A percentile compares a stretch with the other conserved stretches of the same genome.
Evolutionary conservation across 2,113 vertebrate genomes (phyloP).

Genomic region (Sitta europaea): DNA sequence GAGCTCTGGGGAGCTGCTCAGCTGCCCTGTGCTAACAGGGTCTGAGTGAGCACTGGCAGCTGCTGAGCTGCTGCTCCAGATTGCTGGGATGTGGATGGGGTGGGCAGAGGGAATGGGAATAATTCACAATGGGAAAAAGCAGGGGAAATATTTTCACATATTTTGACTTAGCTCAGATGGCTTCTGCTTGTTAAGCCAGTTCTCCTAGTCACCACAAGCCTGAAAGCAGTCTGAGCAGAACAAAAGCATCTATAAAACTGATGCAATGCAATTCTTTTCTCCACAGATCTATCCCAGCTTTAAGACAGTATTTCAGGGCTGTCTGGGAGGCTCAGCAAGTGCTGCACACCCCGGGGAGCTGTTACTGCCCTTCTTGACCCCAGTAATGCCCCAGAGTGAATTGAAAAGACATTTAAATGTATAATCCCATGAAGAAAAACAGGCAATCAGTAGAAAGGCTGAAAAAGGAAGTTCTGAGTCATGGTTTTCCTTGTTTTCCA

Average conservation of each 20-base stretch:
- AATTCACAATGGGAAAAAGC: neutral
- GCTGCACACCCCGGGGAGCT: neutral
- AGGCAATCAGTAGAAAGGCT: neutral
- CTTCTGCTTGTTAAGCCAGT: neutral
- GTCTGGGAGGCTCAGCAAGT: neutral
- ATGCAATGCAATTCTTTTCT: neutral
- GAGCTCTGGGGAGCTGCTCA: neutral
- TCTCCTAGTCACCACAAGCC: neutral
- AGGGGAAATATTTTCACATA: neutral
- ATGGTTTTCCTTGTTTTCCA: neutral
- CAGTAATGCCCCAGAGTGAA: rapidly evolving
- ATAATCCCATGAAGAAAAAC: neutral
- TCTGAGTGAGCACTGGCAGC: neutral
- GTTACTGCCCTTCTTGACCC: neutral
- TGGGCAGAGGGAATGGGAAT: neutral
- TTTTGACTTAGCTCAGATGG: neutral
- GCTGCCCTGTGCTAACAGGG: neutral
- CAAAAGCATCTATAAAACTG: neutral
- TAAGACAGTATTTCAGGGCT: neutral
- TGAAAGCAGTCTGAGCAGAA: neutral
- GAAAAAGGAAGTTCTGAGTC: neutral
- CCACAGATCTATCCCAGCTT: neutral
- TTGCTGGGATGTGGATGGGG: neutral
- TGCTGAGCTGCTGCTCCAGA: rapidly evolving
- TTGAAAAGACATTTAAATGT: neutral